A percentile compares a stretch with the other conserved stretches of the same genome.
Conservation (phyloP, 2,888 invertebrate genomes). For the Ceratothoa steindachneri region DNA sequence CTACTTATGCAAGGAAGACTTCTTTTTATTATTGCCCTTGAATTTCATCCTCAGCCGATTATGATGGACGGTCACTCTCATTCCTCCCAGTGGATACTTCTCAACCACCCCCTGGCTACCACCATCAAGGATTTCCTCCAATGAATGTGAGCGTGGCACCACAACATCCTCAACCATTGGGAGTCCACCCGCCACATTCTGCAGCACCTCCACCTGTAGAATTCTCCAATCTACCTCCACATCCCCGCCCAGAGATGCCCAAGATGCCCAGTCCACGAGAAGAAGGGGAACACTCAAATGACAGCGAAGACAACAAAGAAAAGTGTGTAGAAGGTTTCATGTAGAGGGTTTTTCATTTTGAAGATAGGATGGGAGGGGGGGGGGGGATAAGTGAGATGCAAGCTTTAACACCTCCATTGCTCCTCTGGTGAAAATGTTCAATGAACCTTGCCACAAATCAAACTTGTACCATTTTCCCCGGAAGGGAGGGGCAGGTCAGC, state of each 20-base stretch:
- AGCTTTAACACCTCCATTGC: too few species aligned
- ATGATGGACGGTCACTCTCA: slow-evolving; percentile 38
- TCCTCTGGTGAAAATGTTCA: too few species aligned
- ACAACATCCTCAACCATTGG: not conserved
- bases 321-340: slow-evolving; percentile 30
- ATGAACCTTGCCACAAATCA: too few species aligned
- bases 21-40: too few species aligned
- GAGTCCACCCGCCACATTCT: slow-evolving; percentile 25
- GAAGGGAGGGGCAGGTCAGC: too few species aligned
- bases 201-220: slow-evolving; percentile 32
- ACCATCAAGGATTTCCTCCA: slow-evolving; percentile 51
- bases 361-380: too few species aligned
- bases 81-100: slow-evolving; percentile 50
- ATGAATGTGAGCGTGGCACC: not conserved
- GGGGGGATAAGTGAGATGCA: too few species aligned
- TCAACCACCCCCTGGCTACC: slow-evolving; percentile 60
- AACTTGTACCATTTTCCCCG: too few species aligned
- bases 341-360: too few species aligned
- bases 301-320: slow-evolving; percentile 41
- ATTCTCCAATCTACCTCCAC: slow-evolving; percentile 11
- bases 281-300: slow-evolving; percentile 45
- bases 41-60: too few species aligned
- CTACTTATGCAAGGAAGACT: too few species aligned
- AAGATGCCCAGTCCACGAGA: slow-evolving; percentile 32
- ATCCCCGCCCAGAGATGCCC: not conserved